Evolutionary conservation across 2,888 invertebrate genomes (phyloP), one percentile per base, ranked within the genome.

Genomic region (Callimorpha dominula): DNA sequence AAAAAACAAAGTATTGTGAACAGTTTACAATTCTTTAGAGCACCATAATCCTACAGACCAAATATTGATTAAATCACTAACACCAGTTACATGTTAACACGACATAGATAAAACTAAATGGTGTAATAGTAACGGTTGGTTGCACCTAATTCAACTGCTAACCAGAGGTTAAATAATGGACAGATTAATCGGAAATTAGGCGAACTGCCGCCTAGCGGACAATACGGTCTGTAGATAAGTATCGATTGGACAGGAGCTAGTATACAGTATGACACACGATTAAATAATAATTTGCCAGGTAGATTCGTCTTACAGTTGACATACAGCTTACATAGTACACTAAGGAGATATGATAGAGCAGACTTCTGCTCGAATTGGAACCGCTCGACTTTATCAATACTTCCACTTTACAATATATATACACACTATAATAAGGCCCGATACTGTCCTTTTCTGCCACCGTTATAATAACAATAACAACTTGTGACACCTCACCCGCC

Each of bases 131-230:
- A 68, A 67, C 76, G 80, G 81, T 68, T 77, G 81, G 81, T 82
- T 81, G 78, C 81, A 76, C 76, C 81, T 79, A 82, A 85, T 83
- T 72, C 75, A 70, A 74, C 65, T 76, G 74, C 68, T 78, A 81
- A 79, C 74, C 77, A 80, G 74, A 78, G 81, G 83, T 79, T 82
- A 81, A 79, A 85, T 85, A 86, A 85, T 83, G 78, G 78, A 82
- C 85, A 80, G 83, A 85, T 86, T 85, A 83, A 86, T 86, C 78
- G 80, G 81, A 82, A 85, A 86, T 86, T 86, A 83, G 83, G 76
- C 81, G 73, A 83, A 75, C 80, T 69, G 72, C 77, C 75, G 78
- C 74, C 81, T 79, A 75, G 74, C 73, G 77, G 77, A 80, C 85
- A 83, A 82, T 81, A 83, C 74, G 70, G 72, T 72, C 57, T 43